phyloP scores from a whole-genome alignment of 2,797 vertebrate genomes.

The Arvicola amphibius region DNA sequence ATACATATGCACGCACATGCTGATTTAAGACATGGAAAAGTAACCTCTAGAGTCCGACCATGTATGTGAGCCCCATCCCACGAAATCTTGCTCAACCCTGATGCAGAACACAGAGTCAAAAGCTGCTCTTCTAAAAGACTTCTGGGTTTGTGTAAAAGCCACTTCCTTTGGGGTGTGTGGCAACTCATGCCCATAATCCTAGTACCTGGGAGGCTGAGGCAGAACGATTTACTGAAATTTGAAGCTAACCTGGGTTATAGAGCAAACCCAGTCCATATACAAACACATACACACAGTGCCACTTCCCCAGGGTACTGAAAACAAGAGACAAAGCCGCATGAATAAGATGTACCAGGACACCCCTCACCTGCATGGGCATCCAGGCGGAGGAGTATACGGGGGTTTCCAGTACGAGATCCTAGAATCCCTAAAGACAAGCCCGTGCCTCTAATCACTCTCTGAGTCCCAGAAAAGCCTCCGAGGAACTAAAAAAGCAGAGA shows the following conservation, averaged over 20 bases:
- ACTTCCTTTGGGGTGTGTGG: neutral
- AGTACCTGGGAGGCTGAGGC: neutral
- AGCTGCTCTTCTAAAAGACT: neutral
- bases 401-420: neutral
- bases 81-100: accelerated
- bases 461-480: neutral
- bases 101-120: neutral
- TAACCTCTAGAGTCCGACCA: neutral
- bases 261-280: neutral
- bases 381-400: neutral
- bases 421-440: too few relatives aligned
- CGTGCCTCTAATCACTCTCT: neutral
- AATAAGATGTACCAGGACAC: accelerated
- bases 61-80: neutral
- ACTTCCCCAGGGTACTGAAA: neutral
- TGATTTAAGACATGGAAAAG: neutral
- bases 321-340: neutral
- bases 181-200: neutral
- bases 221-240: neutral
- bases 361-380: neutral
- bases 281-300: neutral
- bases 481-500: neutral
- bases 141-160: neutral
- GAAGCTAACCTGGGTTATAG: neutral
- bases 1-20: neutral